Percentiles rank a stretch among this genome's conserved stretches.
Evolutionary conservation across 1,140 invertebrate species (phyloP).

Genomic region (Spodoptera frugiperda): DNA sequence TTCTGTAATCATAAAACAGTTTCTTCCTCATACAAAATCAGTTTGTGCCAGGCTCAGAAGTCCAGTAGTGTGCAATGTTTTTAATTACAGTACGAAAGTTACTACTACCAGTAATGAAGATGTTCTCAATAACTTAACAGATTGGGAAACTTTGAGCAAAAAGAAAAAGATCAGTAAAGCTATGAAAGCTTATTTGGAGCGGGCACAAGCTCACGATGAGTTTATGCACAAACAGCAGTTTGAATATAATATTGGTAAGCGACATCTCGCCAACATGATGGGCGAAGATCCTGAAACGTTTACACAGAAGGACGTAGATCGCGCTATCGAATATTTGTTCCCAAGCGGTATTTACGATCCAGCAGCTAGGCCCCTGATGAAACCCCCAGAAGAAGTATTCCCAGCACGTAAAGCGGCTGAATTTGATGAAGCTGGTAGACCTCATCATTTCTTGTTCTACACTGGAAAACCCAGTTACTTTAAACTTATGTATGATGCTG

Average conservation of each 20-base stretch:
- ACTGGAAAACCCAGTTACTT: constrained; percentile 95
- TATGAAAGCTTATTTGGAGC: constrained; percentile 95
- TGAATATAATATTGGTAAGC: constrained; percentile 96
- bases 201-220: constrained; percentile 92
- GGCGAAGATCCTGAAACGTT: constrained; percentile 95
- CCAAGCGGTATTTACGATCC: constrained; percentile 95
- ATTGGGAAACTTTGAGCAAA: constrained; percentile 80
- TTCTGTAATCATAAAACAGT: constrained; percentile 29
- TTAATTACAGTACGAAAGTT: constrained; percentile 61
- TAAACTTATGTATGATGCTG: constrained; percentile 92
- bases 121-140: constrained; percentile 69
- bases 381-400: constrained; percentile 94
- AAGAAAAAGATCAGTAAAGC: constrained; percentile 92
- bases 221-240: constrained; percentile 94
- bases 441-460: constrained; percentile 96
- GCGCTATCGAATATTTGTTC: constrained; percentile 96
- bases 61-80: constrained; percentile 16
- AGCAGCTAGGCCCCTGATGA: constrained; percentile 94
- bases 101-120: constrained; percentile 53
- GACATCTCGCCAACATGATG: constrained; percentile 99
- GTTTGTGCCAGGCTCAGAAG: constrained; percentile 33
- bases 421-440: constrained; percentile 95
- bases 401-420: constrained; percentile 94
- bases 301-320: constrained; percentile 94
- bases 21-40: constrained; percentile 43